Evolutionary conservation across 1,140 invertebrate genomes (phyloP).

Genomic region (Amphibalanus amphitrite): DNA sequence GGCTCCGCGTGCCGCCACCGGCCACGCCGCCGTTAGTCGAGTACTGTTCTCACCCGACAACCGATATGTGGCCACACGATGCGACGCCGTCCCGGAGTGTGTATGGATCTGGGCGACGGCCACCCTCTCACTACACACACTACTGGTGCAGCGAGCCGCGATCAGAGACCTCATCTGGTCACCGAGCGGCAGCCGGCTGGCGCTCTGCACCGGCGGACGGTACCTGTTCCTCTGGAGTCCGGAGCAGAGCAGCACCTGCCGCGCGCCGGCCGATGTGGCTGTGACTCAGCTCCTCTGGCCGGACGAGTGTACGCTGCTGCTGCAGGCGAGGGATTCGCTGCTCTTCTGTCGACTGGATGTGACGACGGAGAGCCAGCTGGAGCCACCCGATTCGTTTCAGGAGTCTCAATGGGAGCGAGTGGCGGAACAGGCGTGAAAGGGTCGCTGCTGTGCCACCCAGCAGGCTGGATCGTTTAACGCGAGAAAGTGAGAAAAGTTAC

Average conservation of each 20-base stretch:
- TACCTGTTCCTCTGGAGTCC: constrained; percentile 13
- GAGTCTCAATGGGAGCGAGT: too few species aligned
- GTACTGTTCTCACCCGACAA: constrained; percentile 26
- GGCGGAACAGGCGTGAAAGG: too few species aligned
- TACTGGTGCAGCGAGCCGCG: constrained; percentile 10
- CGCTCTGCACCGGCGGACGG: constrained; percentile 10
- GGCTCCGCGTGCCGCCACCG: too few species aligned
- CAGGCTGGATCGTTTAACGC: too few species aligned
- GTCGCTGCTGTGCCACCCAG: too few species aligned
- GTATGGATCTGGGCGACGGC: constrained; percentile 14
- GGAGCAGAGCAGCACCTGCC: neutral
- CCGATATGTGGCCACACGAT: constrained; percentile 25
- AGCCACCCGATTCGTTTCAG: neutral
- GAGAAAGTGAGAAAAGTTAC: too few species aligned
- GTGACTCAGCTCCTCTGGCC: neutral
- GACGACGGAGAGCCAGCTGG: neutral
- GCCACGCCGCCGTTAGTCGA: constrained; percentile 25
- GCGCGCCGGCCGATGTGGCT: neutral
- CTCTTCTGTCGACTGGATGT: neutral
- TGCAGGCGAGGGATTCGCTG: neutral
- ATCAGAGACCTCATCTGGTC: constrained; percentile 12
- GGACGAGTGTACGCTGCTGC: neutral
- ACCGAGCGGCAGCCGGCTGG: constrained; percentile 8
- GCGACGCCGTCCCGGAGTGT: constrained; percentile 10
- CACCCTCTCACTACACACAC: constrained; percentile 9